Base-by-base conservation (phyloP, 2,888 invertebrate genomes). In the Sinelater perroti region DNA sequence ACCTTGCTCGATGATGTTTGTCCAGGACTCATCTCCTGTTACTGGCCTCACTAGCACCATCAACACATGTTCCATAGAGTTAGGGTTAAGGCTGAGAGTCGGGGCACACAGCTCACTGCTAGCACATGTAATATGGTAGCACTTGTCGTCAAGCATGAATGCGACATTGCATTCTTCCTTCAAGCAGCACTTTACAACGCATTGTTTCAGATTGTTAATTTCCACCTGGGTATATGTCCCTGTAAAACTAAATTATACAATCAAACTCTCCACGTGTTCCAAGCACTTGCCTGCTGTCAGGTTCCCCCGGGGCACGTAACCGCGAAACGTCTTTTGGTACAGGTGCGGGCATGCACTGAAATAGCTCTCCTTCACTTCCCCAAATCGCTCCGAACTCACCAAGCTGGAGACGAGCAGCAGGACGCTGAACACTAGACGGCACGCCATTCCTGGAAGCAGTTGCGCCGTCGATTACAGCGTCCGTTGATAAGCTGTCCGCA, bases 31-130 rank as follows among this genome's bases (percentile, higher is more conserved):
- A 72, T 82, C 83, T 8, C 82, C 77, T 14, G 83, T 75, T 0
- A 87, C 84, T 2, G 92, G 90, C 74, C 86, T 87, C 0, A 93
- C 90, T 26, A 92, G 77, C 33, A 92, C 87, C 90, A 93, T 90
- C 53, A 84, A 85, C 0, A 90, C 84, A 68, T 87, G 85, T 26
- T 85, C 82, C 5, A 82, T 81, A 53, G 76, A 76, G 16, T 76
- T 75, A 65, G 84, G 80, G 63, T 87, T 87, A 5, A 80, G 76
- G 33, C 85, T 82, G 35, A 83, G 80, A 11, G 87, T 80, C 0
- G 92, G 92, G 61, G 87, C 70, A 69, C 92, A 93, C 20, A 87
- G 78, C 70, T 89, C 87, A 70, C 90, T 87, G 66, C 81, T 88
- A 3, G 78, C 80, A 76, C 92, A 92, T 56, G 84, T 83, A 11